Conservation (phyloP, 1,140 invertebrate genomes). For the Rhopalosiphum padi region DNA sequence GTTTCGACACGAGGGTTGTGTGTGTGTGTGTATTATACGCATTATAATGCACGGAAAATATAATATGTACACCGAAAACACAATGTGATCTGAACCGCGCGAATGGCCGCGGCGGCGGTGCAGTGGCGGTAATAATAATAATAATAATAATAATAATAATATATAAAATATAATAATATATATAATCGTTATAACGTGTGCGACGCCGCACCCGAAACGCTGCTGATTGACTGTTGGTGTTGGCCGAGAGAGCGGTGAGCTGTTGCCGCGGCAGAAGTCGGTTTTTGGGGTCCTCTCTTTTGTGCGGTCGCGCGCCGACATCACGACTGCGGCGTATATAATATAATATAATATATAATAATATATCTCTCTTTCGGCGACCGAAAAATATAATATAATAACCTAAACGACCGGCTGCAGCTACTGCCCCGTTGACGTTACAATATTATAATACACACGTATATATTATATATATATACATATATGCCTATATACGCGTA, state of each 20-base stretch:
- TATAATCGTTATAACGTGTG: slow-evolving; percentile 23
- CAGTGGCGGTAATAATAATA: neutral
- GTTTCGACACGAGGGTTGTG: neutral
- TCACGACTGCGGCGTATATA: neutral
- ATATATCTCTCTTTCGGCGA: neutral
- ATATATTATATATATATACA: no score
- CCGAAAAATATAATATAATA: neutral
- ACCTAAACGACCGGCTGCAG: neutral
- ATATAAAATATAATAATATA: no score
- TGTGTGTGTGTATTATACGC: neutral
- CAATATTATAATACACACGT: neutral
- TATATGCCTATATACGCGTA: no score
- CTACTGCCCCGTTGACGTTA: neutral
- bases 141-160: no score
- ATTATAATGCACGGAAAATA: no score
- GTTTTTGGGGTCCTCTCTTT: neutral
- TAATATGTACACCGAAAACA: neutral
- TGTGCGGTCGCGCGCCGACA: slow-evolving; percentile 19
- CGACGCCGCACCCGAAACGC: slow-evolving; percentile 9
- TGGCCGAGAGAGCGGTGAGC: neutral
- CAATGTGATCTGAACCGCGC: neutral
- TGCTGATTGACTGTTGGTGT: neutral
- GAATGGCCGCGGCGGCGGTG: neutral
- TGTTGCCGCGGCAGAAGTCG: neutral
- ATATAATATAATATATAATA: neutral